Base-by-base conservation (phyloP, 2,888 invertebrate genomes). In the Digitonthophagus gazella region DNA sequence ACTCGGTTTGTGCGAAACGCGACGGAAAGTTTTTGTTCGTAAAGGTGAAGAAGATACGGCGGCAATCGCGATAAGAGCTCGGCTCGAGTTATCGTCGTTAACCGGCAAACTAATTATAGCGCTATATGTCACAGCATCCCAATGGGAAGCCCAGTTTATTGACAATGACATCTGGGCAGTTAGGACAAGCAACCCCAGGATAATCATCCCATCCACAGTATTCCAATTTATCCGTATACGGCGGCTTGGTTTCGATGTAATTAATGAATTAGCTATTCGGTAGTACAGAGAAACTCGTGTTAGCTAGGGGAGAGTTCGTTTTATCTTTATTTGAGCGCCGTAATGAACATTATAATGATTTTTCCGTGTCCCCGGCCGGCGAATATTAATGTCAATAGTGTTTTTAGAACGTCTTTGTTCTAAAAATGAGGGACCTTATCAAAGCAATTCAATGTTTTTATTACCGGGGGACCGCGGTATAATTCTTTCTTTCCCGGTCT, bases 381-480 rank as follows among this genome's bases (percentile, higher is more conserved):
- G 76, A 79, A 80, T 80, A 80, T 80, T 80, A 80, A 80, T 79
- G 79, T 77, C 78, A 77, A 80, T 79, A 77, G 78, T 78, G 78
- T 79, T 79, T 78, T 70, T 78, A 76, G 77, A 79, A 79, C 77
- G 78, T 78, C 80, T 80, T 81, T 80, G 80, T 80, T 80, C 79
- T 78, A 76, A 76, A 79, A 79, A 80, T 77, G 77, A 78, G 78
- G 78, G 77, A 75, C 76, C 79, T 80, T 80, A 80, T 80, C 80
- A 77, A 77, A 77, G 72, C 78, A 79, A 77, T 77, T 78, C 77
- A 76, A 78, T 78, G 80, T 79, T 80, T 80, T 80, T 80, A 80
- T 79, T 79, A 72, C 76, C 67, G 69, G 76, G 77, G 77, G 76
- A 74, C 72, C 71, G 71, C 67, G 56, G 67, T 54, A 55, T 72